phyloP scores from a whole-genome alignment of 2,888 invertebrate genomes.

The Cryptocephalus moraei region DNA sequence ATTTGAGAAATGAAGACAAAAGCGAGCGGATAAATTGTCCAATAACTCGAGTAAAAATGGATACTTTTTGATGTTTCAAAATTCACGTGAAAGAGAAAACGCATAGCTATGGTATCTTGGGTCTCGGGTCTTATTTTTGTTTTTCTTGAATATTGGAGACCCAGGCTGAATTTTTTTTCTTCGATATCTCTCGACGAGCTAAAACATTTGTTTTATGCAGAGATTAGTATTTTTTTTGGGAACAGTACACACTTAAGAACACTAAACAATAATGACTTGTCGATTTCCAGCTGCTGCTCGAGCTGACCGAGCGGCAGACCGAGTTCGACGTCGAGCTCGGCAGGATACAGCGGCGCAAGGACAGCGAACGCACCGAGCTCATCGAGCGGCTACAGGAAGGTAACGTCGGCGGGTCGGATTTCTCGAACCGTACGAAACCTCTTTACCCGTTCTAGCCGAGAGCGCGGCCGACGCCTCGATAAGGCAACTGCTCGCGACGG shows the following conservation, averaged over 20 bases:
- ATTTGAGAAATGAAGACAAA: too few relatives aligned
- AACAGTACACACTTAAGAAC: not conserved
- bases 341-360: slow-evolving; percentile 57
- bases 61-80: too few relatives aligned
- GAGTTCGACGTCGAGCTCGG: slow-evolving; percentile 56
- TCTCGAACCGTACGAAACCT: not conserved
- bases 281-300: slow-evolving; percentile 40
- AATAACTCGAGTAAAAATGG: too few relatives aligned
- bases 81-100: too few relatives aligned
- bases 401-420: slow-evolving; percentile 20
- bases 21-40: too few relatives aligned
- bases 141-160: too few relatives aligned
- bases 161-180: too few relatives aligned
- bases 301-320: slow-evolving; percentile 52
- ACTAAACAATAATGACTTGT: not conserved
- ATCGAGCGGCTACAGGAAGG: slow-evolving; percentile 50
- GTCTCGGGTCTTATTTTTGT: too few relatives aligned
- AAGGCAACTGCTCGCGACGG: slow-evolving; percentile 51
- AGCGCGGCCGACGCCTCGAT: slow-evolving; percentile 57
- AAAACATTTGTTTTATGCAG: too few relatives aligned
- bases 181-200: too few relatives aligned
- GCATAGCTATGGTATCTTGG: too few relatives aligned
- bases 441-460: slow-evolving; percentile 51
- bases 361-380: slow-evolving; percentile 49
- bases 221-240: too few relatives aligned